Base-by-base conservation (phyloP, 1,140 invertebrate genomes). In the Phymastichus coffea region DNA sequence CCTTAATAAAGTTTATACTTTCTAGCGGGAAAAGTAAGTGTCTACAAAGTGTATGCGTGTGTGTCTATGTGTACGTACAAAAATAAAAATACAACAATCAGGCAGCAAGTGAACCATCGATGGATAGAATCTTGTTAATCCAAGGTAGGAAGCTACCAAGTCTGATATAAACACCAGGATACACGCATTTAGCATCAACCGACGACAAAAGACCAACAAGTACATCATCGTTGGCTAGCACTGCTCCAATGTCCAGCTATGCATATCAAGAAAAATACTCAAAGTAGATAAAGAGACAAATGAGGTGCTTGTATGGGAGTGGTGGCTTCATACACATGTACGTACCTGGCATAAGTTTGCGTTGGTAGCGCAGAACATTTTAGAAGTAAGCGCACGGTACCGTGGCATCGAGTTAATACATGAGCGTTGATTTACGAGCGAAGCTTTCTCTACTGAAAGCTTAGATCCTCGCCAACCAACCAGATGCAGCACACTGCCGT, bases 361-460 rank as follows among this genome's bases (percentile, higher is more conserved):
- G 66, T 83, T 81, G 12, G 86, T 86, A 9, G 85, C 84, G 66
- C 85, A 86, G 26, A 87, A 69, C 78, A 86, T 85, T 25, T 80
- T 76, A 44, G 38, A 28, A 2, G 78, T 80, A 30, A 85, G 38
- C 10, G 65, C 61, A 46, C 62, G 59, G 58, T 63, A 63, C 23
- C 44, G 40, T 25, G 74, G 72, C 61, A 76, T 65, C 51, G 61
- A 66, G 41, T 64, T 44, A 8, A 12, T 64, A 67, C 82, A 83
- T 28, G 64, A 72, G 14, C 63, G 55, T 58, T 81, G 77, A 66
- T 70, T 67, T 61, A 71, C 47, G 30, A 66, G 54, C 20, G 76
- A 76, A 7, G 82, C 74, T 10, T 70, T 57, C 17, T 76, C 73
- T 59, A 78, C 71, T 22, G 73, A 64, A 26, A 83, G 70, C 15